Evolutionary conservation across 2,888 invertebrate species (phyloP).

Genomic region (Sisyra terminalis): DNA sequence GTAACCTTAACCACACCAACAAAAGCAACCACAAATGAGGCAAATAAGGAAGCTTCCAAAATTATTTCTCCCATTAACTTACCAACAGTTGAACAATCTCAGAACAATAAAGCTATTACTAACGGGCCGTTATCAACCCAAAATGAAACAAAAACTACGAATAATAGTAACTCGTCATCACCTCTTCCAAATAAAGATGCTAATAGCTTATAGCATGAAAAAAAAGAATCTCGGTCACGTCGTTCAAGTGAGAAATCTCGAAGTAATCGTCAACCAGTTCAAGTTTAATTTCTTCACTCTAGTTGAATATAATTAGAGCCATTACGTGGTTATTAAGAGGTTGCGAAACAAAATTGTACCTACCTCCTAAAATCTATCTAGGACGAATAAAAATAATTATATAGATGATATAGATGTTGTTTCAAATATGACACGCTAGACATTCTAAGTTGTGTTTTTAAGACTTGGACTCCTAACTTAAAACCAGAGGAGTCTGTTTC

Average conservation of each 20-base stretch:
- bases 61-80: too few relatives aligned
- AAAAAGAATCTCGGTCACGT: conserved; percentile 15
- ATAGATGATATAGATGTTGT: too few relatives aligned
- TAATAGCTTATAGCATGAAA: conserved; percentile 22
- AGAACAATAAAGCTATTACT: conserved; percentile 14
- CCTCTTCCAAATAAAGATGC: too few relatives aligned
- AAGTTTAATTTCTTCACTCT: conserved; percentile 22
- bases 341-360: conserved; percentile 1
- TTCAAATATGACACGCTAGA: too few relatives aligned
- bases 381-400: too few relatives aligned
- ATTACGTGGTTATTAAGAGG: background rate
- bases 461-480: too few relatives aligned
- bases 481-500: too few relatives aligned
- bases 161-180: too few relatives aligned
- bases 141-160: conserved; percentile 11
- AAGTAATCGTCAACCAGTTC: conserved; percentile 22
- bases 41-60: background rate
- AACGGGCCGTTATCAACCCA: conserved; percentile 23
- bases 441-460: too few relatives aligned
- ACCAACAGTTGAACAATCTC: too few relatives aligned
- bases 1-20: background rate
- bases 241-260: conserved; percentile 24
- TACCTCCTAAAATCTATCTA: too few relatives aligned
- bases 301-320: background rate
- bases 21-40: background rate